Conservation (phyloP, 2,113 vertebrate genomes). For the Jacana jacana region DNA sequence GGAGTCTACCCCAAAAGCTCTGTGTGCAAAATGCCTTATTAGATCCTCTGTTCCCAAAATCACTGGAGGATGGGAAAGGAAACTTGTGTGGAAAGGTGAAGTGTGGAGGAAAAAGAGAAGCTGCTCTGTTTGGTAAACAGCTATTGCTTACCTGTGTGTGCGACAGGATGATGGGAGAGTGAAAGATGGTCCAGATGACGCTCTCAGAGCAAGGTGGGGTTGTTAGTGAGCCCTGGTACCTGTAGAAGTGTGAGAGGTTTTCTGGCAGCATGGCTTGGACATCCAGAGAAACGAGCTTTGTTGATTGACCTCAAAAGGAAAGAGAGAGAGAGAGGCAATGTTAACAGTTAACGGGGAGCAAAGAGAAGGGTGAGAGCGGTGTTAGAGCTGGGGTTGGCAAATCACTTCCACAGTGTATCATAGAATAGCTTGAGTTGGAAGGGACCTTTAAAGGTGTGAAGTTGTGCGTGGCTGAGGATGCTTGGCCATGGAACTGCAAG, state of each 20-base stretch:
- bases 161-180: slow-evolving; percentile 82
- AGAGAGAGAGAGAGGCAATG: background rate
- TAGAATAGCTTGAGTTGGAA: background rate
- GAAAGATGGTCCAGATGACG: slow-evolving; percentile 87
- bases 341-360: background rate
- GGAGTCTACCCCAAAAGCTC: background rate
- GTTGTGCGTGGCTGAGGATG: background rate
- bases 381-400: background rate
- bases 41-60: background rate
- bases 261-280: slow-evolving; percentile 86
- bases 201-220: slow-evolving; percentile 89
- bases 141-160: slow-evolving; percentile 78
- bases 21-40: fast-evolving
- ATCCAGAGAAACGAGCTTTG: slow-evolving; percentile 74
- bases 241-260: slow-evolving; percentile 84
- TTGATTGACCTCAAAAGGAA: slow-evolving; percentile 76
- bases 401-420: background rate
- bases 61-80: background rate
- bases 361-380: background rate
- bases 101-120: background rate
- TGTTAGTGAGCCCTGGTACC: slow-evolving; percentile 87
- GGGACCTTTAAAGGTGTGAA: background rate
- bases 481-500: background rate
- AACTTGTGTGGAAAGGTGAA: background rate
- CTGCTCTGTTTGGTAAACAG: background rate